Evolutionary conservation across 1,140 invertebrate species (phyloP), one percentile per base, ranked within the genome.

Genomic region (Chelonus insularis): DNA sequence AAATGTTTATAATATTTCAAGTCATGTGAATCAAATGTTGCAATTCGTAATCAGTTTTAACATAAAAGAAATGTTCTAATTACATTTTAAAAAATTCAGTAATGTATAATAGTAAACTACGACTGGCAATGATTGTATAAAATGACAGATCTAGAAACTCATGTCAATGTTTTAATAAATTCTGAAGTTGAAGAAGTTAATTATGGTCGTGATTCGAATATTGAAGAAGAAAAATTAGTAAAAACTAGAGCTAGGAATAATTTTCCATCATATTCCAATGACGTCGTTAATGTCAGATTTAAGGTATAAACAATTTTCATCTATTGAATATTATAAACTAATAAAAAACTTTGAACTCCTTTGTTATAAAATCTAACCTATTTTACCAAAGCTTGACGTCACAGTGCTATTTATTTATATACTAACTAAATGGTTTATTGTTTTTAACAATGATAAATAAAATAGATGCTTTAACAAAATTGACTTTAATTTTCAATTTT

Each of bases 251-350:
- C 23, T 0, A 74, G 78, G 55, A 79, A 81, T 51, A 80, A 80
- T 66, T 81, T 81, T 55, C 63, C 68, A 0, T 78, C 78, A 0
- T 80, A 80, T 21, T 74, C 72, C 0, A 74, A 72, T 34, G 63
- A 71, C 0, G 57, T 67, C 45, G 12, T 74, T 20, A 60, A 60
- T 20, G 68, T 77, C 14, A 70, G 77, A 66, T 79, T 80, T 63
- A 68, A 75, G 63, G 79, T 81, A 66, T n/a, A n/a, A n/a, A n/a
- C n/a, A 63, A 66, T 3, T 23, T 8, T 9, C 4, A 1, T n/a
- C 29, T n/a, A 23, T 29, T 50, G n/a, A 11, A 34, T 0, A n/a
- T n/a, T n/a, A n/a, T n/a, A n/a, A n/a, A n/a, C n/a, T n/a, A n/a
- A n/a, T n/a, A n/a, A n/a, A n/a, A n/a, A n/a, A n/a, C n/a, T n/a